Conservation (phyloP, 2,797 vertebrate genomes). For the Sandelia bainsii region DNA sequence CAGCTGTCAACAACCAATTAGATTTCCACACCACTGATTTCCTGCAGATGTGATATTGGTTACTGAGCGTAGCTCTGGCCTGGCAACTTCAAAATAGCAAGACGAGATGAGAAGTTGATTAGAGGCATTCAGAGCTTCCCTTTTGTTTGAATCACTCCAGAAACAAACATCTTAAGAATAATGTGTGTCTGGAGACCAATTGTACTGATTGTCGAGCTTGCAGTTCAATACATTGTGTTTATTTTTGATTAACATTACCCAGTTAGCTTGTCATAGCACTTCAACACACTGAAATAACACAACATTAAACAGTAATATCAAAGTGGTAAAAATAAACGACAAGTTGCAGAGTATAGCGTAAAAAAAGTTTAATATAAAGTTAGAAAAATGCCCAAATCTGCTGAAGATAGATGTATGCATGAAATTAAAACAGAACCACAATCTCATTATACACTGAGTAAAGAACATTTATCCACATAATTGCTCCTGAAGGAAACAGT, state of each 20-base stretch:
- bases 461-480: slow-evolving; percentile 39
- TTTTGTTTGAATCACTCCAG: slow-evolving; percentile 28
- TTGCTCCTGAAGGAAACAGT: slow-evolving; percentile 38
- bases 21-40: slow-evolving; percentile 43
- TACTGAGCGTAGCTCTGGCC: slow-evolving; percentile 42
- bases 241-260: slow-evolving; percentile 9
- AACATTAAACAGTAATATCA: not conserved
- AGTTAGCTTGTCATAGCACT: slow-evolving; percentile 1
- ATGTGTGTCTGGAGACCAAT: slow-evolving; percentile 3
- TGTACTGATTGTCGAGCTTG: slow-evolving; percentile 28
- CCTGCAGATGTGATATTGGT: slow-evolving; percentile 65
- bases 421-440: slow-evolving; percentile 39
- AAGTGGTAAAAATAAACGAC: not conserved
- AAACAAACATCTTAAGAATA: slow-evolving; percentile 38
- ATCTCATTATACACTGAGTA: slow-evolving; percentile 16
- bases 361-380: not conserved
- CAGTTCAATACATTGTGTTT: slow-evolving; percentile 14
- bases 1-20: slow-evolving; percentile 33
- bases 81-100: slow-evolving; percentile 31
- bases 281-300: not conserved
- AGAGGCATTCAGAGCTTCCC: slow-evolving; percentile 23
- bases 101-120: slow-evolving; percentile 64
- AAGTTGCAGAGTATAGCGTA: not conserved
- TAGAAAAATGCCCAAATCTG: not conserved
- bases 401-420: slow-evolving; percentile 16